Conservation (phyloP, 2,797 vertebrate species). For the Scolopax bukidnonensis region DNA sequence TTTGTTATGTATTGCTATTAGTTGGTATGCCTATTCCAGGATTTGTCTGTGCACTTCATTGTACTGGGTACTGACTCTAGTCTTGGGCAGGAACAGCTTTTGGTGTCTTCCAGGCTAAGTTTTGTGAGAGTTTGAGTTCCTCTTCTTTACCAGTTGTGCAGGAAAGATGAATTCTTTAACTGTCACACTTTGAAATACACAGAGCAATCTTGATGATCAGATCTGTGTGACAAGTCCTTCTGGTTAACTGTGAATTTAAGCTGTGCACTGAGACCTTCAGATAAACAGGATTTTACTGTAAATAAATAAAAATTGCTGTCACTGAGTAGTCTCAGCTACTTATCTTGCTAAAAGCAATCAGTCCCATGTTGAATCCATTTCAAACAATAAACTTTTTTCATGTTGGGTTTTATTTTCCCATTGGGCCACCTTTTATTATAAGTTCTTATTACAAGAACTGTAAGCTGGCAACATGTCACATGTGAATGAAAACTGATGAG, state of each 20-base stretch:
- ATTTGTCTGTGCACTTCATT: neutral
- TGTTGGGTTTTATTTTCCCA: slow-evolving; percentile 42
- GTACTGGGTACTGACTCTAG: neutral
- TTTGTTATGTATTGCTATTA: neutral
- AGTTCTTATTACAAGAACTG: slow-evolving; percentile 23
- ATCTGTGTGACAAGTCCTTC: neutral
- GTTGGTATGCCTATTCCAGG: neutral
- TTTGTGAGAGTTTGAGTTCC: neutral
- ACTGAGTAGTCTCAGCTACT: neutral
- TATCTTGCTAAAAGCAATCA: neutral
- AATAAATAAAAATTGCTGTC: slow-evolving; percentile 27
- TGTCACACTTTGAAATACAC: neutral
- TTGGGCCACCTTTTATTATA: slow-evolving; percentile 32
- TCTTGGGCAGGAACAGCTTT: neutral
- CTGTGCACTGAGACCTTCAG: neutral
- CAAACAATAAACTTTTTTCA: slow-evolving; percentile 24
- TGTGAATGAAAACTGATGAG: slow-evolving; percentile 33
- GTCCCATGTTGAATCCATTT: slow-evolving; percentile 21
- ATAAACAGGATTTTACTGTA: slow-evolving; percentile 4
- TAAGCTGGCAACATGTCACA: neutral
- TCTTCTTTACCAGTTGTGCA: neutral
- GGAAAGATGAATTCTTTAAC: neutral
- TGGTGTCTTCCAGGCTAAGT: neutral
- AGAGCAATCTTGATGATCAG: neutral
- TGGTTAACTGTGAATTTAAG: neutral